Evolutionary conservation across 2,797 vertebrate genomes (phyloP), one percentile per base, ranked within the genome.

Genomic region (Babyrousa celebensis): DNA sequence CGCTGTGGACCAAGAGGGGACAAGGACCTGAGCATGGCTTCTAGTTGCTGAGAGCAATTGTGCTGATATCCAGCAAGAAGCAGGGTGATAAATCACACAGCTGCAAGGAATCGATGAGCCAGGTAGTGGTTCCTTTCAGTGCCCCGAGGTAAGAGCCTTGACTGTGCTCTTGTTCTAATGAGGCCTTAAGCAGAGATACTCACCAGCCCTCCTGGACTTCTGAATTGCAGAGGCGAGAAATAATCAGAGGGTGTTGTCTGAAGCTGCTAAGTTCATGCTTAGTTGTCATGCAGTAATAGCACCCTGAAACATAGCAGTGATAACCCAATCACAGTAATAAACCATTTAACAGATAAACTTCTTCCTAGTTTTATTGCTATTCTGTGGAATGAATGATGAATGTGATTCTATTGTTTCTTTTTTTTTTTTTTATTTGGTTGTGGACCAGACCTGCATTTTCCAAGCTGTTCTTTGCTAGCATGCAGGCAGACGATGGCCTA

Each of bases 321-420:
- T 67, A 85, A 54, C 12, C 40, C 17, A 83, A 29, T 58, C 27
- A 72, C 36, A 12, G 67, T 23, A 60, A 89, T 72, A n/a, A 89
- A 63, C 1, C 8, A 11, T 32, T 32, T 58, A n/a, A 15, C 23
- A 29, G 16, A 32, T 56, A 43, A 12, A 21, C 18, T 9, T 40
- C 12, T 71, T 89, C 62, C 20, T 25, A 71, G 9, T 95, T 82
- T 93, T 90, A 72, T 72, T 62, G 29, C 67, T 48, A 0, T 89
- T 92, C 83, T 43, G 21, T 71, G 17, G 80, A 91, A 95, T 54
- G 80, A 91, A 95, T 54, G 65, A 74, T 6, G 16, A 48, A 16
- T 70, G n/a, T 12, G 7, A 52, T 29, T 62, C 12, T 74, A 3
- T 40, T 78, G 36, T 36, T 36, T 36, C 36, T 36, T 36, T 36